Base-by-base conservation (phyloP, 64 coral and sea anemone species). In the Acropora yongei region DNA sequence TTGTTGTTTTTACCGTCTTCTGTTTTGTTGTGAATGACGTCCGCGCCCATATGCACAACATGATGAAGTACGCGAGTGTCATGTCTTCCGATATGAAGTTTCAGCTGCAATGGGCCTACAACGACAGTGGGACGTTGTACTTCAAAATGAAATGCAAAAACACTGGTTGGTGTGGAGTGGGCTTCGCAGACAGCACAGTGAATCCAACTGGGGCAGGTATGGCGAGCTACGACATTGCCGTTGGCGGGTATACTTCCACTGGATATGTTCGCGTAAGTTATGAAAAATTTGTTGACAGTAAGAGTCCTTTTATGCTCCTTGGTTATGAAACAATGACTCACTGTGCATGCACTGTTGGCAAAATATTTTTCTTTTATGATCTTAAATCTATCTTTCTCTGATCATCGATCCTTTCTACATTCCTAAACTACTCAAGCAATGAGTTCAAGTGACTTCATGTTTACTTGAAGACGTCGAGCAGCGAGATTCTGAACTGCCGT, bases 171-270 rank as follows among this genome's bases (percentile, higher is more conserved):
- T 84, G 81, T 47, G 81, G 41, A 17, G 81, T 84, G 18, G 81
- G 81, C 19, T 84, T 84, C 17, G 16, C 80, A 8, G 11, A 0
- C 4, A 69, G 42, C 43, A 1, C 61, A 4, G 18, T 10, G 18
- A 8, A 20, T 69, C 30, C 30, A 30, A 41, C 12, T 68, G 61
- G 81, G 8, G 63, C 0, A 4, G 4, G 43, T 43, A 84, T 84
- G 81, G 17, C 8, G 14, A 68, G 47, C 19, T 84, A 84, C 61
- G 81, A 84, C 69, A 84, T 84, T n/a, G 81, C 81, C 6, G 81
- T 47, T 8, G 81, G 42, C 69, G 81, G 81, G 18, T 19, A 1
- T 8, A 17, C 41, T 44, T 8, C 11, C 40, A 43, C 2, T 8
- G 60, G 1, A 20, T 84, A 84, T 39, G 42, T 84, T 47, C 13